Evolutionary conservation across 2,888 invertebrate species (phyloP), one percentile per base, ranked within the genome.

Genomic region (Lordiphosa andalusiaca): DNA sequence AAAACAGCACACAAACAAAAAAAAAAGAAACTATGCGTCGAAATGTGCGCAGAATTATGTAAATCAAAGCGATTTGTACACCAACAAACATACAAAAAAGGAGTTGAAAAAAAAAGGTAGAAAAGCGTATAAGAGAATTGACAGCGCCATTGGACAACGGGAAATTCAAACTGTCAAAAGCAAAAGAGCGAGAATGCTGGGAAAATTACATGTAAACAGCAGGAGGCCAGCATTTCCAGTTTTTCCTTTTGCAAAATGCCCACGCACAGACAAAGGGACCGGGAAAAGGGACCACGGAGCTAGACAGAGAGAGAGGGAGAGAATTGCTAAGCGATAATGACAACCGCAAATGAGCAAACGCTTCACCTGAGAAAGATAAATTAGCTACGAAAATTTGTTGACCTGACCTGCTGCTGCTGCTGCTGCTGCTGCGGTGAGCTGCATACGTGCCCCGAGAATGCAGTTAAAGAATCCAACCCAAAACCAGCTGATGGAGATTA

Each of bases 11-110:
- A 40, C 41, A 53, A 57, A 47, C 54, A 46, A 71, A 61, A 53
- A 57, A 47, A 56, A 46, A 71, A 61, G 67, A 67, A 77, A 82
- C 77, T 82, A 77, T 77, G 75, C 80, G 69, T 72, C 69, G 80
- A 67, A 78, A 72, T 75, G 75, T 80, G 72, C 73, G 71, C 77
- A 81, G 78, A 73, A 77, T 81, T 81, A 81, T 81, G 80, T 73
- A 84, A 81, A 81, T 84, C 84, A 84, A 84, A 74, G 81, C 84
- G 84, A 84, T 81, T 81, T 81, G 74, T 77, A 68, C 69, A 62
- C 50, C 52, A 60, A 51, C 42, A 49, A 30, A 16, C 16, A 16
- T 1, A 16, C 60, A 48, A 71, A 71, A 63, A 75, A 72, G 69
- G 74, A 76, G 71, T 78, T 62, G 59, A 52, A 65, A 62, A 52